phyloP scores from a whole-genome alignment of 2,888 invertebrate genomes.

The Drosophila mayaguana region DNA sequence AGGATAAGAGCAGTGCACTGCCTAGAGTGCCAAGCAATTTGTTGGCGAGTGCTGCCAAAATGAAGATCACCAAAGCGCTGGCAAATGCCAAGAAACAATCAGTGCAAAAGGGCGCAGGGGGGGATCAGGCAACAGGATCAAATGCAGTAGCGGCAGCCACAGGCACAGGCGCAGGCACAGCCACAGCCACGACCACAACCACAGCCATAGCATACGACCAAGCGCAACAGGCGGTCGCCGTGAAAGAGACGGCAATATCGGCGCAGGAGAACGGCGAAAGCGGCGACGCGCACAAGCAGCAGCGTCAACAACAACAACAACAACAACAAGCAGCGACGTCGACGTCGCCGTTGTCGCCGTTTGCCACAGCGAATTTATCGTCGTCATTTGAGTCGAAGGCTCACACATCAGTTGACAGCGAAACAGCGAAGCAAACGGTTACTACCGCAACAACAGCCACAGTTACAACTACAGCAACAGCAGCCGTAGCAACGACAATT shows the following conservation, averaged over 20 bases:
- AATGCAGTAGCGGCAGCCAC: slow-evolving; percentile 11
- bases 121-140: slow-evolving; percentile 49
- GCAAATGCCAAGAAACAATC: slow-evolving; percentile 67
- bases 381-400: slow-evolving; percentile 80
- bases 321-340: slow-evolving; percentile 51
- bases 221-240: slow-evolving; percentile 44
- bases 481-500: slow-evolving; percentile 40
- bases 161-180: background rate
- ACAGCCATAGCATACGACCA: slow-evolving; percentile 38
- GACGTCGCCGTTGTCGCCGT: slow-evolving; percentile 51
- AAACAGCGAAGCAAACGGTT: slow-evolving; percentile 83
- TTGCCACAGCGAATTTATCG: slow-evolving; percentile 75
- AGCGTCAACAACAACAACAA: slow-evolving; percentile 16
- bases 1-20: slow-evolving; percentile 43
- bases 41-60: slow-evolving; percentile 79
- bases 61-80: slow-evolving; percentile 78
- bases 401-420: slow-evolving; percentile 84
- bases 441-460: slow-evolving; percentile 46
- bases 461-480: slow-evolving; percentile 40
- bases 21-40: slow-evolving; percentile 43
- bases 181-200: slow-evolving; percentile 14
- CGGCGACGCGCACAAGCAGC: slow-evolving; percentile 22
- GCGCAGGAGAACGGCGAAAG: slow-evolving; percentile 43
- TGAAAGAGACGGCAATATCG: slow-evolving; percentile 62
- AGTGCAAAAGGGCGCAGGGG: slow-evolving; percentile 33